phyloP scores from a whole-genome alignment of 2,797 vertebrate genomes.

The Heliangelus exortis region DNA sequence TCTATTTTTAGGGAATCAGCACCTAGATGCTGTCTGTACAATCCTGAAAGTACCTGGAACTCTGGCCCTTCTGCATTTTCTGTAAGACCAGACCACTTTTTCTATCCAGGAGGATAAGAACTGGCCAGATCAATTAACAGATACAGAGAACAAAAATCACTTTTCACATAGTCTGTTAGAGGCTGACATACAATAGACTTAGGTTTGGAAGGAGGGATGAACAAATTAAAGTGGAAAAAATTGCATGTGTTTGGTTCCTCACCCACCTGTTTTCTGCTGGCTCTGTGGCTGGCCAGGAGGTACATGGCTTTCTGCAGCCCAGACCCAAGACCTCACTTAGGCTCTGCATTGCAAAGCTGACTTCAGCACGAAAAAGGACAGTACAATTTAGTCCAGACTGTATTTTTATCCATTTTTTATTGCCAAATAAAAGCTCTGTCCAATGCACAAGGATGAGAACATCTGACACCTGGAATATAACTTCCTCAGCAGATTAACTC shows the following conservation, averaged over 20 bases:
- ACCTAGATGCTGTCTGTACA: background rate
- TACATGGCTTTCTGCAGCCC: background rate
- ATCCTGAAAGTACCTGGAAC: background rate
- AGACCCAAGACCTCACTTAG: background rate
- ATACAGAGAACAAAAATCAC: conserved; percentile 14
- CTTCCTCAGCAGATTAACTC: background rate
- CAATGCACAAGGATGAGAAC: background rate
- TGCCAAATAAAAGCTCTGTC: background rate
- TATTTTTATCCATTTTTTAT: background rate
- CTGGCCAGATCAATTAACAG: background rate
- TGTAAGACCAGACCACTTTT: background rate
- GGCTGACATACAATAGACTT: background rate
- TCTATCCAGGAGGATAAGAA: background rate
- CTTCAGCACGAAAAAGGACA: background rate
- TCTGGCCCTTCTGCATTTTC: background rate
- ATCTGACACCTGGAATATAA: background rate
- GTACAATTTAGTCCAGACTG: background rate
- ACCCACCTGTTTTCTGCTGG: conserved; percentile 24
- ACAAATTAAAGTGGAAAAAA: conserved; percentile 38
- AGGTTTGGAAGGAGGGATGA: conserved; percentile 30
- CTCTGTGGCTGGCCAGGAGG: background rate
- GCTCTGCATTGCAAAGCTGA: background rate
- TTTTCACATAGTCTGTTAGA: background rate
- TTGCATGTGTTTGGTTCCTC: background rate
- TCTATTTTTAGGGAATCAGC: background rate